Base-by-base conservation (phyloP, 2,888 invertebrate genomes). In the Plusia festucae region DNA sequence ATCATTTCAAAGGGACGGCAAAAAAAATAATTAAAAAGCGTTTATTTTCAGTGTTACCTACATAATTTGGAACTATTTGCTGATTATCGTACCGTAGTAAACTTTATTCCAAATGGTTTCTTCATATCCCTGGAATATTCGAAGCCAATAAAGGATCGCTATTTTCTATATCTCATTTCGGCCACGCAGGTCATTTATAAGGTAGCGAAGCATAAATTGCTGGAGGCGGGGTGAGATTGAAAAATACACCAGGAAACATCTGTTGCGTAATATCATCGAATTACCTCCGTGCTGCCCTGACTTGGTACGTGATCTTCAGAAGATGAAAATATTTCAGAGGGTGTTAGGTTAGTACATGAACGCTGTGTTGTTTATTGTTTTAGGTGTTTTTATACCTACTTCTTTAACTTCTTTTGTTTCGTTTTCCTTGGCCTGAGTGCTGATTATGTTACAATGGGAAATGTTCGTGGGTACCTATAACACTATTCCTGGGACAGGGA, bases 191-290 rank as follows among this genome's bases (percentile, higher is more conserved):
- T 81, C 81, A 81, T 81, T 81, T 81, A 77, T 80, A 80, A 77
- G 73, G 69, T 73, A 52, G 75, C 66, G 63, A 57, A 61, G 77
- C 73, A 79, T 80, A 80, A 82, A 73, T 78, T 73, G 78, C 70
- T 68, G 52, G 51, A 68, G 73, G 76, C 78, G 75, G 81, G 82
- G 82, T 72, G 78, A 88, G 85, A 91, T 90, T 89, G 88, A 90
- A 91, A 91, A 92, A 90, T 88, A 87, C 82, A 85, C 83, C 65
- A 56, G 77, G 83, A 72, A 89, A 86, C 93, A 92, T 90, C 87
- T 91, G 91, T 88, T 87, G 85, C 76, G 88, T 89, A 90, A 93
- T 93, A 91, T 87, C 85, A 87, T 85, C 87, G 88, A 90, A 92
- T 93, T 90, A 89, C 90, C 81, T 78, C 81, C 79, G 80, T 73